Base-by-base conservation (phyloP, 2,888 invertebrate species). In the Rhamphomyia laevipes region DNA sequence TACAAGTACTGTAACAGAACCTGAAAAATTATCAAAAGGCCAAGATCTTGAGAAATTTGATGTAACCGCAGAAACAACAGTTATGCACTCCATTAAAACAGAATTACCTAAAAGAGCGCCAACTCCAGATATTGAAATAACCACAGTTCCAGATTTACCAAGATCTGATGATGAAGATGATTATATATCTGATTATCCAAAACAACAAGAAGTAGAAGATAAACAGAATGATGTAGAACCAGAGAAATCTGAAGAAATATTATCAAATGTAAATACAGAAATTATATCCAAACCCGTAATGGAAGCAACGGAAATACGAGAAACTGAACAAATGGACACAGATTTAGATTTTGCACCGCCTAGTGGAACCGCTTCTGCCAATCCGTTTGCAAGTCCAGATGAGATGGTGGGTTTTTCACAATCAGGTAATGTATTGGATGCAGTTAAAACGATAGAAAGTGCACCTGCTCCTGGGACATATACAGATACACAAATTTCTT, bases 341-440 rank as follows among this genome's bases (percentile, higher is more conserved):
- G 66, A 63, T 0, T 52, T 69, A 11, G 69, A 69, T 45, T 68
- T 68, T 45, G 56, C 58, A 12, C 60, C 61, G 7, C 58, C 59
- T 7, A 68, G 68, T 50, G 69, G 68, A 7, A 56, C 64, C 12
- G 58, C 63, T 4, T 69, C 69, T 0, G 69, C 74, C 43, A 76
- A 76, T 66, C 76, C 76, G 0, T 77, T 69, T 45, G 70, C 69
- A 46, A 68, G 68, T 47, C 68, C 69, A 4, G 59, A 64, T 54
- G 64, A 65, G 43, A 55, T 68, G 13, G 63, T 57, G 0, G 63
- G 59, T 46, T 61, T 60, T 2, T 57, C 61, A 0, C 50, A 60
- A 10, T 51, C 55, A 17, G 55, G 54, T 1, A 53, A 51, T 43
- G 51, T 54, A 23, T 54, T 54, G 13, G 54, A 53, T 3, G 18